These are phyloP conservation scores for Gibbula magus DNA, from an alignment of 2,888 invertebrate genomes.

Conservation along the genomic window DNA sequence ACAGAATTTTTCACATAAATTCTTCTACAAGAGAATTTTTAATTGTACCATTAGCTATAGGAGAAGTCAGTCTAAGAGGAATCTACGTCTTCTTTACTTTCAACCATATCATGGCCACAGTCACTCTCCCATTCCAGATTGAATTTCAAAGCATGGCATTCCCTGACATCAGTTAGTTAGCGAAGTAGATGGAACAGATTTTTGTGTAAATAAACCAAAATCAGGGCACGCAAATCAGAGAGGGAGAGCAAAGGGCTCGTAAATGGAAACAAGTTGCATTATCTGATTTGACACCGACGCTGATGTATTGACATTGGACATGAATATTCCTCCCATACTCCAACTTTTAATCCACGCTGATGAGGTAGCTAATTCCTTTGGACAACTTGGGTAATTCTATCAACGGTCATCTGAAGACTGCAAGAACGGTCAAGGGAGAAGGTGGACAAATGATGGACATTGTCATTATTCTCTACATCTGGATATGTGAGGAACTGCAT, in stretches of 20 bases:
- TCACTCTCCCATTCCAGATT: not conserved
- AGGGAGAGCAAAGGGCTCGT: not conserved
- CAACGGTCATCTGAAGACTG: not conserved
- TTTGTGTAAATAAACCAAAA: not conserved
- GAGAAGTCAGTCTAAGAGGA: too few species aligned
- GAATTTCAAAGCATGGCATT: not conserved
- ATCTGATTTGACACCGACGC: not conserved
- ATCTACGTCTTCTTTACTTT: too few species aligned
- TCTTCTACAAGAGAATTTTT: too few species aligned
- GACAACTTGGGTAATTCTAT: not conserved
- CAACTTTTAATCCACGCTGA: not conserved
- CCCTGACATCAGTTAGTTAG: not conserved
- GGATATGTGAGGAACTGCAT: too few species aligned
- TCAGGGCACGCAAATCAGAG: not conserved
- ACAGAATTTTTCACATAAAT: too few species aligned
- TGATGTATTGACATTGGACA: not conserved
- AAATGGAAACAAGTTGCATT: constrained; percentile 1
- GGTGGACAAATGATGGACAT: not conserved
- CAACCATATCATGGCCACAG: too few species aligned
- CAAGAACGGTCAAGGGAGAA: not conserved
- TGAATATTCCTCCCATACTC: constrained; percentile 7
- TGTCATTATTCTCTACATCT: not conserved
- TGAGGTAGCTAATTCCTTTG: not conserved
- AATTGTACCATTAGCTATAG: too few species aligned
- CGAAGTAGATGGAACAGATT: not conserved